A percentile compares a stretch with the other conserved stretches of the same genome.
Evolutionary conservation across 2,888 invertebrate genomes (phyloP).

Genomic region (Drosophila limbata): DNA sequence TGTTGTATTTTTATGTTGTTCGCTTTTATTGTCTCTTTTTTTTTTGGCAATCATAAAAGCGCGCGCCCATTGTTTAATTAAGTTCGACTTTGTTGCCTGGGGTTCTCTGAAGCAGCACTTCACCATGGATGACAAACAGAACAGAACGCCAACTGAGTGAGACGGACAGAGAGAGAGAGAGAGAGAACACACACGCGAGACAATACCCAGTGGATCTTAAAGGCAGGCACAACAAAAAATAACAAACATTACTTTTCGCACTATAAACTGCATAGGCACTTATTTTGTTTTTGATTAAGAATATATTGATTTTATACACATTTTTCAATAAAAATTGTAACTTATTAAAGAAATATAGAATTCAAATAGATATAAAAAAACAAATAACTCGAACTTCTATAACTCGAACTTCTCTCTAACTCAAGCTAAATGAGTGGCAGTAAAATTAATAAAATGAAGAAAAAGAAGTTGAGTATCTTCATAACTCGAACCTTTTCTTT

Average conservation of each 20-base stretch:
- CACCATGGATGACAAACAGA: conserved; percentile 58
- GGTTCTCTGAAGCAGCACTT: conserved; percentile 46
- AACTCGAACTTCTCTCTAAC: too few relatives aligned
- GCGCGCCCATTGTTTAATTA: conserved; percentile 68
- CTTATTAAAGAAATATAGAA: not conserved
- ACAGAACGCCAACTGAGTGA: conserved; percentile 42
- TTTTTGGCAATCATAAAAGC: conserved; percentile 59
- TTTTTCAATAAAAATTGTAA: not conserved
- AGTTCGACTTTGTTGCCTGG: conserved; percentile 52
- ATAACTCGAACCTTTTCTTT: too few relatives aligned
- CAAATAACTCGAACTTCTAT: too few relatives aligned
- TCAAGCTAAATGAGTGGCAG: too few relatives aligned
- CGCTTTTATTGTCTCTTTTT: conserved; percentile 41
- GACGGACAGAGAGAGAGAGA: not conserved
- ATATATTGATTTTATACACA: not conserved
- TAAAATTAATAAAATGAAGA: too few relatives aligned
- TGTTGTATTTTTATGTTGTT: conserved; percentile 39
- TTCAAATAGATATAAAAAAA: too few relatives aligned
- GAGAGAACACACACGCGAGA: conserved; percentile 26
- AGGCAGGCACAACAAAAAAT: conserved; percentile 33
- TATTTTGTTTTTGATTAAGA: not conserved
- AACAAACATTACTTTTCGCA: conserved; percentile 19
- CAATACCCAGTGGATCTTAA: conserved; percentile 42
- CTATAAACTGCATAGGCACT: not conserved
- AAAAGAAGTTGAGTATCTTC: too few relatives aligned